Evolutionary conservation across 2,888 invertebrate species (phyloP), one percentile per base, ranked within the genome.

Genomic region (Gibbula magus): DNA sequence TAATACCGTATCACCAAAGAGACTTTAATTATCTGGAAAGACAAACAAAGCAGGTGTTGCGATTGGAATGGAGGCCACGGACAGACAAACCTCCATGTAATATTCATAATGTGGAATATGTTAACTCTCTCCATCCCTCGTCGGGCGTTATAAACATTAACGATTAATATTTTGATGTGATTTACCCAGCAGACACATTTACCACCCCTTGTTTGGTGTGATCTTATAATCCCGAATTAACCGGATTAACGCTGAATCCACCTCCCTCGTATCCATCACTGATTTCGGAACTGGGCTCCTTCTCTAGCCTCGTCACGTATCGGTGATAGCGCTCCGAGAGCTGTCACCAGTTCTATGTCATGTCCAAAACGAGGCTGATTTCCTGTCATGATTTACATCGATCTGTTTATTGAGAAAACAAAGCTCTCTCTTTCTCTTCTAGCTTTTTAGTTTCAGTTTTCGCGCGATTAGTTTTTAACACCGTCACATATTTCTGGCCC

Each of bases 381-480:
- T 20, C 20, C 39, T 32, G 29, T 35, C 35, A 61, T 70, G 35
- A 70, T 70, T 70, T 70, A 20, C 20, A 70, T 70, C 32, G 70
- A 70, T 35, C 39, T 70, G 70, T 70, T 70, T 70, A 35, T 39
- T 70, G 18, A 35, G 35, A 70, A n/a, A 70, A 70, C 39, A 70
- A 70, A 70, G 20, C n/a, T 35, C 10, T n/a, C 35, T 20, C 20
- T 35, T 35, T 39, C n/a, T 70, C 29, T 70, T 39, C 70, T 70
- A 39, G 35, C 32, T 32, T 29, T 29, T 70, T 70, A 70, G 70
- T 39, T 35, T 32, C 70, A 29, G 35, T 70, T 70, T 70, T 32
- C 39, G 70, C 70, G 70, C 70, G 70, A 70, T 70, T 70, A 70
- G 70, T 70, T 70, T 70, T 70, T 32, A 32, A 70, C 70, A 70